Evolutionary conservation across 2,797 vertebrate species (phyloP).

Genomic region (Aeoliscus strigatus): DNA sequence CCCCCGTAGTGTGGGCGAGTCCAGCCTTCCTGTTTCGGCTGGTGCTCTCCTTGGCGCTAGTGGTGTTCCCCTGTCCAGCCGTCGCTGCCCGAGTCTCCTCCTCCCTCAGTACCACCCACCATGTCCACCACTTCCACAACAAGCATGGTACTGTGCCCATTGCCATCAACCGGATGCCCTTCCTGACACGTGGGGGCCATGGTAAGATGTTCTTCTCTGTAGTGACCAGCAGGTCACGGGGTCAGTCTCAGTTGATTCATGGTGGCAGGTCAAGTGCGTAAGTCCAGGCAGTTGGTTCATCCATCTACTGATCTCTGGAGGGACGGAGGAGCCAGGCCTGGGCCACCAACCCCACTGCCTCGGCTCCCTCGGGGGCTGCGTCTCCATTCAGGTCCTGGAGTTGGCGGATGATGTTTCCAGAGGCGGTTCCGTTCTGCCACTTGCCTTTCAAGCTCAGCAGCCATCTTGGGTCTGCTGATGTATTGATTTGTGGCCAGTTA

Average conservation of each 20-base stretch:
- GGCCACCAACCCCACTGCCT: constrained; percentile 16
- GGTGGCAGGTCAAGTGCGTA: constrained; percentile 35
- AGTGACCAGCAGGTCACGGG: too few species aligned
- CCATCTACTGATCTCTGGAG: constrained; percentile 56
- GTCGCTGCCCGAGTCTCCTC: constrained; percentile 89
- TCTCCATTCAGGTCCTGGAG: constrained; percentile 29
- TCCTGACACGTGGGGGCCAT: constrained; percentile 90
- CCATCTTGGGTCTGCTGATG: constrained; percentile 73
- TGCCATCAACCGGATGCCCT: constrained; percentile 95
- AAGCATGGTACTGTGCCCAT: constrained; percentile 95
- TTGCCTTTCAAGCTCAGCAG: constrained; percentile 75
- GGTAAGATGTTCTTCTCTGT: constrained; percentile 86
- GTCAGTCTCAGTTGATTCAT: constrained; percentile 48
- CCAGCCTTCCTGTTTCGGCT: constrained; percentile 69
- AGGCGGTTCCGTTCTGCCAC: constrained; percentile 17
- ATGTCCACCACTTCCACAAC: constrained; percentile 95
- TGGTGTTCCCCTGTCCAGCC: constrained; percentile 78
- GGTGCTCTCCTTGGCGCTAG: constrained; percentile 71
- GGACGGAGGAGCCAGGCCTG: constrained; percentile 27
- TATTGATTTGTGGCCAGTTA: constrained; percentile 48
- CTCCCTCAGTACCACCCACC: constrained; percentile 92
- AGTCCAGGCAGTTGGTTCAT: constrained; percentile 38
- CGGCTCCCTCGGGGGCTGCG: constrained; percentile 20
- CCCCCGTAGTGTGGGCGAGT: constrained; percentile 66
- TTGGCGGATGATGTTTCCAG: constrained; percentile 29